Percentiles rank a stretch among this genome's conserved stretches.
phyloP scores from a whole-genome alignment of 2,888 invertebrate genomes.

The Drosophila yooni region DNA sequence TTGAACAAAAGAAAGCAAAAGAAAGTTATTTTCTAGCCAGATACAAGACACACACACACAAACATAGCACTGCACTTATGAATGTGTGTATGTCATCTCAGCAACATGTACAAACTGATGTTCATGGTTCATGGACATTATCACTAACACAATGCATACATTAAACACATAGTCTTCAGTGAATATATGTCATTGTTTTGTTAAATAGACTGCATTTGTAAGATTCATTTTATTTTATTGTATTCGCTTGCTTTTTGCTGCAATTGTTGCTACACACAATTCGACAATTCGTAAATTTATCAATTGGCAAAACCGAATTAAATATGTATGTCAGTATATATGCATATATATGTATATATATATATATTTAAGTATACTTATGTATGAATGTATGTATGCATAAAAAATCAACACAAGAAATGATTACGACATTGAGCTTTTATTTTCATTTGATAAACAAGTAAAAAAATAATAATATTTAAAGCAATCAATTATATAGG shows the following conservation, averaged over 20 bases:
- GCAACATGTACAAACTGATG: constrained; percentile 1
- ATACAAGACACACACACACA: constrained; percentile 10
- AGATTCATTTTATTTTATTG: constrained; percentile 39
- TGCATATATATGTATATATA: too few relatives aligned
- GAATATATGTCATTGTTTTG: constrained; percentile 33
- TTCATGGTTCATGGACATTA: constrained; percentile 48
- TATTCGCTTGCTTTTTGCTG: constrained; percentile 7
- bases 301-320: constrained; percentile 41
- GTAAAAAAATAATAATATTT: not conserved
- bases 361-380: not conserved
- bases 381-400: not conserved
- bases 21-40: constrained; percentile 59
- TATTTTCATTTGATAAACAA: constrained; percentile 38
- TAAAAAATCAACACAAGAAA: constrained; percentile 15
- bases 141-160: constrained; percentile 2
- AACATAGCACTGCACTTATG: not conserved
- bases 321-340: too few relatives aligned
- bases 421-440: constrained; percentile 42
- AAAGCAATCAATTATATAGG: not conserved
- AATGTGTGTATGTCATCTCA: constrained; percentile 20
- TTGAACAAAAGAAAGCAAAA: constrained; percentile 74
- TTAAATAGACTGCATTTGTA: constrained; percentile 27
- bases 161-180: constrained; percentile 27
- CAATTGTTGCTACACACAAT: constrained; percentile 26
- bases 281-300: constrained; percentile 42